Conservation (phyloP, 2,797 vertebrate species). For the Zenarchopterus dispar region DNA sequence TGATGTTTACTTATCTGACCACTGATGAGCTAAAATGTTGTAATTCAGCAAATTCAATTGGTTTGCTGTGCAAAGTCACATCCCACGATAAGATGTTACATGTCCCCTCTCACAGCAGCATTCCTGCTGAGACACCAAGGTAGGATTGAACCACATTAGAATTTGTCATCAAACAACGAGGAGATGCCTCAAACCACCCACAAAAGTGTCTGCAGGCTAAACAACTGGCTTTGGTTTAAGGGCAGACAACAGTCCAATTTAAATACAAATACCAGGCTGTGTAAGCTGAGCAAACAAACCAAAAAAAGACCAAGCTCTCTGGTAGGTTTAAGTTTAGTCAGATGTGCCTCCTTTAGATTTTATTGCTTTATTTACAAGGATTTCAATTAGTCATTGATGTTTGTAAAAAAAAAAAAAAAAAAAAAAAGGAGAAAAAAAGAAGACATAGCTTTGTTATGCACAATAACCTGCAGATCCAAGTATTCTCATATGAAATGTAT, state of each 20-base stretch:
- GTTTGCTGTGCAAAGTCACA: slow-evolving; percentile 1
- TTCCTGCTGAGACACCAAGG: no score
- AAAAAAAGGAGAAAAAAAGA: slow-evolving; percentile 8
- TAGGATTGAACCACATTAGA: slow-evolving; percentile 5
- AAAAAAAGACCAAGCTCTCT: slow-evolving; percentile 35
- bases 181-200: background rate
- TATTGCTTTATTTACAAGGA: slow-evolving; percentile 75
- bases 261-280: slow-evolving; percentile 69
- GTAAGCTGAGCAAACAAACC: slow-evolving; percentile 73
- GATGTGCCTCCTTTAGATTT: slow-evolving; percentile 64
- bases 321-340: slow-evolving; percentile 66
- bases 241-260: slow-evolving; percentile 58
- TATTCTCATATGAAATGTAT: slow-evolving; percentile 16
- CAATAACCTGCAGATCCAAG: slow-evolving; percentile 10
- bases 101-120: background rate
- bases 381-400: slow-evolving; percentile 69
- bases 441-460: slow-evolving; percentile 4
- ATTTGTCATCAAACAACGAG: slow-evolving; percentile 5
- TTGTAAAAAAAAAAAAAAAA: slow-evolving; percentile 2
- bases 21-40: background rate
- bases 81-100: background rate
- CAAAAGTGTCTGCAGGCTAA: slow-evolving; percentile 21
- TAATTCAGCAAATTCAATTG: slow-evolving; percentile 1
- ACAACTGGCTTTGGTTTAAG: slow-evolving; percentile 38
- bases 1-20: slow-evolving; percentile 38